Percentiles rank a stretch among this genome's conserved stretches.
Evolutionary conservation across 2,113 vertebrate genomes (phyloP).

Genomic region (Mus pahari): DNA sequence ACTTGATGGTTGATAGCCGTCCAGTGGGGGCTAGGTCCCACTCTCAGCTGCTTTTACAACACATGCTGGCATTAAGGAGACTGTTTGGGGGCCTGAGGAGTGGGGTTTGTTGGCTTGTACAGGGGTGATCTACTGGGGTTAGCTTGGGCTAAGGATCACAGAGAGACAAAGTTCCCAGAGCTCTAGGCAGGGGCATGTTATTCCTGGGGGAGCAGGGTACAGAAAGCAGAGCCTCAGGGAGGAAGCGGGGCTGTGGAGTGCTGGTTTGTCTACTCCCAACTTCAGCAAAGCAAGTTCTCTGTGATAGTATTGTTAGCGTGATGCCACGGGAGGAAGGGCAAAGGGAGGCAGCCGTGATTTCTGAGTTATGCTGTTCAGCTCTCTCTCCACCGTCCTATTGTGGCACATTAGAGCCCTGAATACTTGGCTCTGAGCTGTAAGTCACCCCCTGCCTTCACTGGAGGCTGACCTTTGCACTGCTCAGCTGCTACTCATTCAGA

Average conservation of each 20-base stretch:
- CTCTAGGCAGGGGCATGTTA: not conserved
- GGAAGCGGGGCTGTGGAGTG: not conserved
- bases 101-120: not conserved
- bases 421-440: not conserved
- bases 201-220: not conserved
- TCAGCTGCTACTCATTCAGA: not conserved
- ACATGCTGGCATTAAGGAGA: not conserved
- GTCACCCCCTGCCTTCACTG: not conserved
- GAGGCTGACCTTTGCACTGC: not conserved
- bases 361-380: not conserved
- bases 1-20: not conserved
- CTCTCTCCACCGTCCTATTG: not conserved
- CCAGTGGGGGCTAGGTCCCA: not conserved
- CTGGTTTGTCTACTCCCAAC: not conserved
- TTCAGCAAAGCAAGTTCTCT: not conserved
- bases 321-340: not conserved
- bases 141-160: not conserved
- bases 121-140: not conserved
- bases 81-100: not conserved
- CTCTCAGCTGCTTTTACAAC: not conserved
- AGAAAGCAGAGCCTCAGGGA: not conserved
- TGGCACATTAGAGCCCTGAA: not conserved
- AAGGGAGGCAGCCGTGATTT: not conserved
- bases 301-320: not conserved
- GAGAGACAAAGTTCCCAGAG: rapidly evolving